Conservation (phyloP, 2,113 vertebrate species). For the Megaptera novaeangliae region DNA sequence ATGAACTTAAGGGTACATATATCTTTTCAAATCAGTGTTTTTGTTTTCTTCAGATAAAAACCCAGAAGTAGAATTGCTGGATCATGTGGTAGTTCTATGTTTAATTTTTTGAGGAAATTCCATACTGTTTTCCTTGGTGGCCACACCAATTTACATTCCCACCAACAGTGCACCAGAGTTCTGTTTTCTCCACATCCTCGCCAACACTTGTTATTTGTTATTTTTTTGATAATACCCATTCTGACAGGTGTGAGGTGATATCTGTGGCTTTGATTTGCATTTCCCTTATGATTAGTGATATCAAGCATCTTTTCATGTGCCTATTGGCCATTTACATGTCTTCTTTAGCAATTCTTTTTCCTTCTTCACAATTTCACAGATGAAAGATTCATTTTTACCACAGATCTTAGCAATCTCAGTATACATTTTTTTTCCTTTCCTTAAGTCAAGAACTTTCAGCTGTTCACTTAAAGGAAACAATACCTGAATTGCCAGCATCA, state of each 20-base stretch:
- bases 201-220: background rate
- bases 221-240: background rate
- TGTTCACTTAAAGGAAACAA: background rate
- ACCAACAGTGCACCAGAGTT: background rate
- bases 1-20: background rate
- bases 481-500: background rate
- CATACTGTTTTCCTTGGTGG: background rate
- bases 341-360: background rate
- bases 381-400: background rate
- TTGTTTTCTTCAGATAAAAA: background rate
- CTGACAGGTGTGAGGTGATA: background rate
- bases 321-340: background rate
- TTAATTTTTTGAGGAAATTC: background rate
- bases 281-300: background rate
- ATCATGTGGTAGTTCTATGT: background rate
- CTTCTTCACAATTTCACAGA: background rate
- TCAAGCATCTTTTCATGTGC: background rate
- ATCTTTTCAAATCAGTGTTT: background rate
- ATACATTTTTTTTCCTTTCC: background rate
- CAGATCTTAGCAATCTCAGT: background rate
- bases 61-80: background rate
- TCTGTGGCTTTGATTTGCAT: background rate
- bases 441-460: background rate
- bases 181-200: background rate
- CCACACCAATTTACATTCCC: background rate